Evolutionary conservation across 2,888 invertebrate genomes (phyloP).

Genomic region (Rhogogaster chlorosoma): DNA sequence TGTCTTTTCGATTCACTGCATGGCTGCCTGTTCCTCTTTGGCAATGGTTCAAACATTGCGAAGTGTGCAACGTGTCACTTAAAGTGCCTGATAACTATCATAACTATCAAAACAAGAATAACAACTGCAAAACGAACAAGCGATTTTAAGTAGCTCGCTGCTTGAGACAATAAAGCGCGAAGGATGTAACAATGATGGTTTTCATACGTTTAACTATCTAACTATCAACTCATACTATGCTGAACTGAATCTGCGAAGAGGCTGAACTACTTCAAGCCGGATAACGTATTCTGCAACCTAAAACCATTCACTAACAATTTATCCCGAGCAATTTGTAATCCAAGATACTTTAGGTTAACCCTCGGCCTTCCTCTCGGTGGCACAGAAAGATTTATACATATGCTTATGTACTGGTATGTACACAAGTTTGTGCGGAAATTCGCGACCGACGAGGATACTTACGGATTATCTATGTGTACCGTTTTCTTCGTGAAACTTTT

Average conservation of each 20-base stretch:
- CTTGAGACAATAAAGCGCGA: neutral
- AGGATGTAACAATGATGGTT: neutral
- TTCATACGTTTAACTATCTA: neutral
- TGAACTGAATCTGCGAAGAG: neutral
- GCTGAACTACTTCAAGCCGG: neutral
- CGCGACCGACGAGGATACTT: neutral
- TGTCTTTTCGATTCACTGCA: neutral
- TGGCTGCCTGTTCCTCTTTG: slow-evolving; percentile 5
- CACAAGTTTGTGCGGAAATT: neutral
- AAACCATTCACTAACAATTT: neutral
- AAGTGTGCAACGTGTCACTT: neutral
- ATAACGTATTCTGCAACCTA: neutral
- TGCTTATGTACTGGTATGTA: neutral
- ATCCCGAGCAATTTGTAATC: neutral
- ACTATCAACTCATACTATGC: neutral
- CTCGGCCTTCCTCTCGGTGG: neutral
- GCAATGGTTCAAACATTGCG: slow-evolving; percentile 11
- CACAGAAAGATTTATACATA: slow-evolving; percentile 8
- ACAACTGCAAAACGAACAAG: neutral
- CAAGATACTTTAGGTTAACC: slow-evolving; percentile 6
- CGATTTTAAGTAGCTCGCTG: neutral
- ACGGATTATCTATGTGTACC: neutral
- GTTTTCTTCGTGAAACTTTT: neutral
- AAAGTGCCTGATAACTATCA: slow-evolving; percentile 19
- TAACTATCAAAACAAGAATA: neutral